Conservation (phyloP, 2,113 vertebrate genomes). For the Saimiri boliviensis region DNA sequence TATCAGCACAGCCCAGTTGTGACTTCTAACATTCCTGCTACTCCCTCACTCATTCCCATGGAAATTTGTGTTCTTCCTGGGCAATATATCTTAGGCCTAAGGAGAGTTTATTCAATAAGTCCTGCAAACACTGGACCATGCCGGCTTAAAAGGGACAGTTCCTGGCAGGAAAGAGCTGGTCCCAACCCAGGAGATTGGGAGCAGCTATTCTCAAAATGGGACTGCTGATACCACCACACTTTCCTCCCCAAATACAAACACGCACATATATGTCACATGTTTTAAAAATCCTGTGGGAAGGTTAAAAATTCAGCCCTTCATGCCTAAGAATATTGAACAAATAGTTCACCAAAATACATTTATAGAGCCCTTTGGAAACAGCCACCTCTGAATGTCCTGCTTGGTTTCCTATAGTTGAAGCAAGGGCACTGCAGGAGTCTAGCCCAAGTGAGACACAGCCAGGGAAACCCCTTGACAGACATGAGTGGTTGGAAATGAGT, state of each 20-base stretch:
- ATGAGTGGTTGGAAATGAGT: neutral
- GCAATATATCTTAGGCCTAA: neutral
- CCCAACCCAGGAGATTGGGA: neutral
- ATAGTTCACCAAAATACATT: neutral
- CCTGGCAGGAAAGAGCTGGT: neutral
- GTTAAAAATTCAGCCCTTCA: neutral
- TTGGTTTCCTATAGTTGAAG: neutral
- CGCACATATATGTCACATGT: neutral
- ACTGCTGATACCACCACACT: neutral
- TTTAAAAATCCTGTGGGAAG: neutral
- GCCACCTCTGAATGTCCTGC: neutral
- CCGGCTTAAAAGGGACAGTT: neutral
- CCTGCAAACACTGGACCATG: neutral
- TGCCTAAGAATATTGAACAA: neutral
- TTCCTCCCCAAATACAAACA: neutral
- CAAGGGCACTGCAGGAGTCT: neutral
- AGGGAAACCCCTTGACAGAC: neutral
- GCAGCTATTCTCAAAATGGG: neutral
- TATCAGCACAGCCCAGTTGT: conserved; percentile 43
- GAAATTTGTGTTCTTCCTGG: conserved; percentile 39
- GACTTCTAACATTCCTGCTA: conserved; percentile 56
- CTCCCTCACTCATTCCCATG: conserved; percentile 55
- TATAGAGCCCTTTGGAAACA: neutral
- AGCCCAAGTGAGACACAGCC: neutral
- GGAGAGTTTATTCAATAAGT: conserved; percentile 3